These are phyloP conservation scores for Pachliopta kotzebuea DNA, from an alignment of 2,888 invertebrate species.

Conservation along the genomic window DNA sequence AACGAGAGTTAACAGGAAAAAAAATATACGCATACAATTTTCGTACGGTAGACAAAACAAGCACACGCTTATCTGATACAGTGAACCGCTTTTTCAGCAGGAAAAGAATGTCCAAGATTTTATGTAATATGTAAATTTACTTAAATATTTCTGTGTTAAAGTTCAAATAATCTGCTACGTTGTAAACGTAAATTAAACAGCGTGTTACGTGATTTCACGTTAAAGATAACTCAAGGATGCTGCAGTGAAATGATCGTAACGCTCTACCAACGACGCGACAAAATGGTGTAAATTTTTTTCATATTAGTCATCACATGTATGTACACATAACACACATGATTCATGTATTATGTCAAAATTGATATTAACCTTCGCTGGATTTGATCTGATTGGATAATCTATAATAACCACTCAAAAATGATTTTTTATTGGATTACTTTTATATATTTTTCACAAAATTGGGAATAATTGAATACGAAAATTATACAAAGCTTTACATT, in stretches of 20 bases:
- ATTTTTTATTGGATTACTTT: neutral
- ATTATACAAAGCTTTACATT: neutral
- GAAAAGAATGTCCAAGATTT: neutral
- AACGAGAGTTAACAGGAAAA: conserved; percentile 58
- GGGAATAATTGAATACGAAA: neutral
- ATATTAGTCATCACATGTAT: conserved; percentile 54
- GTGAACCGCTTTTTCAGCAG: neutral
- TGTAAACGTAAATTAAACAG: conserved; percentile 5
- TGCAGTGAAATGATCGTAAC: conserved; percentile 31
- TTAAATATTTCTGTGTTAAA: conserved; percentile 1
- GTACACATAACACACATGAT: conserved; percentile 57
- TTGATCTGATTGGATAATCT: neutral
- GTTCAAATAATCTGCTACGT: neutral
- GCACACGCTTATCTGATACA: conserved; percentile 14
- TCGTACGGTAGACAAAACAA: conserved; percentile 35
- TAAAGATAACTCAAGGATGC: conserved; percentile 17
- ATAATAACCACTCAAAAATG: neutral
- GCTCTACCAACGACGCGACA: conserved; percentile 32
- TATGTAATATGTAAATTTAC: neutral
- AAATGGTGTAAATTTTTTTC: conserved; percentile 42
- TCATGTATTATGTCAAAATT: conserved; percentile 64
- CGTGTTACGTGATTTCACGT: conserved; percentile 15
- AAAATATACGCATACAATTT: conserved; percentile 61
- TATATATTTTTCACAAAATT: neutral
- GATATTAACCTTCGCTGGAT: conserved; percentile 39